These are phyloP conservation scores for Enteromius fasciolatus DNA, from an alignment of 2,797 vertebrate genomes.

Conservation along the genomic window DNA sequence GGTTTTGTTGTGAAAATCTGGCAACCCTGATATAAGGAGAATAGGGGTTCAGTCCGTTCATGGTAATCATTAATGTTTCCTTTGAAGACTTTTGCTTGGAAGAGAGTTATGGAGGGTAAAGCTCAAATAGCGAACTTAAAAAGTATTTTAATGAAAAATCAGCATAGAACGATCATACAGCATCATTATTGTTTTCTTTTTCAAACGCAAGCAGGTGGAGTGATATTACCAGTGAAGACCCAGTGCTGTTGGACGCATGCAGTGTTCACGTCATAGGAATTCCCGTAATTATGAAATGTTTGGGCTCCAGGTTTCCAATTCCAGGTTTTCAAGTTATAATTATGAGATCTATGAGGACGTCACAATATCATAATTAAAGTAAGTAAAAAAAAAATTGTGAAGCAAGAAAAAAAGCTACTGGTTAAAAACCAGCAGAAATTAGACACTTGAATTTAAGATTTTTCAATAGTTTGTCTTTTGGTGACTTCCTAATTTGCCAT, in stretches of 20 bases:
- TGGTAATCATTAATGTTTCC: background rate
- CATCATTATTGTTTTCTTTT: no score
- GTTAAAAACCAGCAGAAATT: background rate
- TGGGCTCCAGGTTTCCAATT: background rate
- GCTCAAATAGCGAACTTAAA: background rate
- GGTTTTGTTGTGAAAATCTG: no score
- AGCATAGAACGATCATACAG: no score
- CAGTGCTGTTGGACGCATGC: background rate
- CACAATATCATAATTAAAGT: background rate
- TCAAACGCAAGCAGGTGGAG: background rate
- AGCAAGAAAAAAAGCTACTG: no score
- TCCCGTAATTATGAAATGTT: background rate
- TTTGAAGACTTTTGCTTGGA: background rate
- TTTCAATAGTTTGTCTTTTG: slow-evolving; percentile 24
- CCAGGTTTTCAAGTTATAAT: background rate
- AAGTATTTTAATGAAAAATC: background rate
- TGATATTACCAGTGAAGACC: background rate
- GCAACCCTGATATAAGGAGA: background rate
- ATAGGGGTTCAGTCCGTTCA: background rate
- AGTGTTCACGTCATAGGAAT: background rate
- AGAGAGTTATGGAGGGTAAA: background rate
- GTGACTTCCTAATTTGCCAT: slow-evolving; percentile 26
- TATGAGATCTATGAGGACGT: background rate
- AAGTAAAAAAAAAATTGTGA: no score
- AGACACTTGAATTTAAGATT: background rate